Conservation (phyloP, 2,113 vertebrate genomes). For the Dicrurus megarhynchus region DNA sequence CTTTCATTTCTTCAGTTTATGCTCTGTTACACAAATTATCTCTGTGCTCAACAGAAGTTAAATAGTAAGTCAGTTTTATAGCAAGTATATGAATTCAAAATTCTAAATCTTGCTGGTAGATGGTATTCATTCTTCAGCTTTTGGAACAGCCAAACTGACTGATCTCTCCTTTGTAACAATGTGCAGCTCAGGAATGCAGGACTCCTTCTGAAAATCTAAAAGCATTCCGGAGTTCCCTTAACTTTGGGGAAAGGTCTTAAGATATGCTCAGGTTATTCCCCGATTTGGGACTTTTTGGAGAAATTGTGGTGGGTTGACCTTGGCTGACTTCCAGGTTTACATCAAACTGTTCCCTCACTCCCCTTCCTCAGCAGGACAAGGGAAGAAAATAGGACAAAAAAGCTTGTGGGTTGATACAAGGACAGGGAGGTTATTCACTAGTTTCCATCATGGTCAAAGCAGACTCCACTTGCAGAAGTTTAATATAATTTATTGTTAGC, state of each 20-base stretch:
- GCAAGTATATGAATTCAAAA: background rate
- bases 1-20: background rate
- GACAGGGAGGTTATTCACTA: background rate
- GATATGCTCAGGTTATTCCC: background rate
- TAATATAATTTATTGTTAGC: background rate
- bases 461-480: background rate
- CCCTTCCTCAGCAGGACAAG: background rate
- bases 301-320: background rate
- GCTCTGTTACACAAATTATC: background rate
- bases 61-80: background rate
- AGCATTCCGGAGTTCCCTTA: background rate
- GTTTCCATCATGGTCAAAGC: background rate
- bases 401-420: background rate
- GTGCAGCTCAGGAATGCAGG: background rate
- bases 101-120: background rate
- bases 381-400: background rate
- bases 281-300: background rate
- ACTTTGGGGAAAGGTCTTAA: background rate
- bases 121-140: background rate
- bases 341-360: background rate
- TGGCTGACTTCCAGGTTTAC: background rate
- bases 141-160: background rate
- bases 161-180: background rate
- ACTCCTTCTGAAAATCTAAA: background rate
- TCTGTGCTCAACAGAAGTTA: background rate